Conservation (phyloP, 2,888 invertebrate genomes). For the Listrodromus nycthemerus region DNA sequence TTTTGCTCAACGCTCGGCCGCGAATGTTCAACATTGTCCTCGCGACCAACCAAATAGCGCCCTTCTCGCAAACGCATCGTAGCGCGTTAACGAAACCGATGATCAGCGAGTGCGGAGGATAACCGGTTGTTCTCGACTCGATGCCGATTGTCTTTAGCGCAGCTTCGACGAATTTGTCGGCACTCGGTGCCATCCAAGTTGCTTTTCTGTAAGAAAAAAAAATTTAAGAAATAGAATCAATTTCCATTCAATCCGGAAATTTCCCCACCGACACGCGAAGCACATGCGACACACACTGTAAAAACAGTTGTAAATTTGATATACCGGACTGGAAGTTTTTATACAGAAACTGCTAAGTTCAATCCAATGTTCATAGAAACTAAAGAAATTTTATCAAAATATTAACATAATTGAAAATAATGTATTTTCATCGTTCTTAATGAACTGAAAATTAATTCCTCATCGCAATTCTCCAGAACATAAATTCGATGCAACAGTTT, state of each 20-base stretch:
- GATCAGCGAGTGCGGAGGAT: conserved; percentile 89
- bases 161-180: conserved; percentile 89
- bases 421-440: too few species aligned
- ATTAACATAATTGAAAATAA: neutral
- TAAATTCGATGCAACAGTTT: too few species aligned
- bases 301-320: too few species aligned
- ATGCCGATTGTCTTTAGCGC: conserved; percentile 91
- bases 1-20: conserved; percentile 86
- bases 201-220: conserved; percentile 82
- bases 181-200: conserved; percentile 91
- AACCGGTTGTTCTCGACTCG: conserved; percentile 90
- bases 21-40: conserved; percentile 89
- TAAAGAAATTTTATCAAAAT: neutral
- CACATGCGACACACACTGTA: neutral
- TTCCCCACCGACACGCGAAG: too few species aligned
- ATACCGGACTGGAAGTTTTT: too few species aligned
- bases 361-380: neutral
- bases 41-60: conserved; percentile 88
- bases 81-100: conserved; percentile 85
- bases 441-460: too few species aligned
- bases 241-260: too few species aligned
- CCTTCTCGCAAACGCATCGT: conserved; percentile 85
- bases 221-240: conserved; percentile 14
- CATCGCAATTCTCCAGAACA: too few species aligned
- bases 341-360: too few species aligned